phyloP scores from a whole-genome alignment of 2,888 invertebrate genomes.

The Lasioglossum marginatum region DNA sequence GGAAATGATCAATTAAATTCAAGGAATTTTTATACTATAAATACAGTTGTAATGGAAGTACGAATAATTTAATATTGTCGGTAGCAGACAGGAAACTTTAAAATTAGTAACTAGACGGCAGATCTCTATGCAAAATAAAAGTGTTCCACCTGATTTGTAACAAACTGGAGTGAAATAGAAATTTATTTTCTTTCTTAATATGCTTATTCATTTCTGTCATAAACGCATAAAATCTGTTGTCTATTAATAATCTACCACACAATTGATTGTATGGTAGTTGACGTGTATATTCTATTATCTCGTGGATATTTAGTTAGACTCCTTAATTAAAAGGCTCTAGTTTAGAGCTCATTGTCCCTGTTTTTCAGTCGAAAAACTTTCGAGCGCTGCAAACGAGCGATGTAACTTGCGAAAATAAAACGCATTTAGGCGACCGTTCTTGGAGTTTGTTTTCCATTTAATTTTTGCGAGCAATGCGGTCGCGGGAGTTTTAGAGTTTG shows the following conservation, averaged over 20 bases:
- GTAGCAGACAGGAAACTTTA: not conserved
- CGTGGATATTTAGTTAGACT: not conserved
- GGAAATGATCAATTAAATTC: not conserved
- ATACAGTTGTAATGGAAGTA: not conserved
- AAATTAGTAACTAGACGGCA: no score
- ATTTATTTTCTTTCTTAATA: no score
- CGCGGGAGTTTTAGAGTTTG: not conserved
- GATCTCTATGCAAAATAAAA: no score
- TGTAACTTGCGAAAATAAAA: constrained; percentile 12
- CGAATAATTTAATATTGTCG: not conserved
- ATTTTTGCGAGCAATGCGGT: constrained; percentile 7
- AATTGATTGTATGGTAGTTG: no score
- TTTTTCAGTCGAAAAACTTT: not conserved
- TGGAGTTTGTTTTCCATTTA: not conserved
- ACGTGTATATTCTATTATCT: no score
- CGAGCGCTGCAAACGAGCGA: not conserved
- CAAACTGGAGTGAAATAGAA: no score
- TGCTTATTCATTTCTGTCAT: no score
- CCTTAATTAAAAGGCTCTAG: not conserved
- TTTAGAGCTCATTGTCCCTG: not conserved
- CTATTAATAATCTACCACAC: no score
- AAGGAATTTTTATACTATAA: not conserved
- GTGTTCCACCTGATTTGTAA: no score
- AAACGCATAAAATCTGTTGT: no score
- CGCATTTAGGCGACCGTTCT: not conserved